These are phyloP conservation scores for Xestia xanthographa DNA, from an alignment of 2,888 invertebrate species.

Conservation along the genomic window DNA sequence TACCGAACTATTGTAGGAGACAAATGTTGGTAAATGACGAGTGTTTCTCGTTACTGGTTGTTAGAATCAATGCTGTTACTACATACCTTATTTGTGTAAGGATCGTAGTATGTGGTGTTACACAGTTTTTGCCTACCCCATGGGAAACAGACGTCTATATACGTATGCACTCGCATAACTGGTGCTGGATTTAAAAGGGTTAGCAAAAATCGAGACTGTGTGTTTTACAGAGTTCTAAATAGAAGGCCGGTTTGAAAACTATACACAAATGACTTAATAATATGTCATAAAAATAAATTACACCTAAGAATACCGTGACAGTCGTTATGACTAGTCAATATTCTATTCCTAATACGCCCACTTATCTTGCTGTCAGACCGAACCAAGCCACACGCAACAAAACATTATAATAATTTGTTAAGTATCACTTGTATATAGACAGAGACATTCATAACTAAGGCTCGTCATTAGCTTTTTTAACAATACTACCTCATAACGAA, in stretches of 20 bases:
- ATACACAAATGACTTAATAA: neutral
- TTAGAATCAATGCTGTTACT: neutral
- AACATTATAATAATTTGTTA: conserved; percentile 33
- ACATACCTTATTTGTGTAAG: neutral
- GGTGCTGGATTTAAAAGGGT: neutral
- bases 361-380: conserved; percentile 35
- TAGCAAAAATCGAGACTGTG: neutral
- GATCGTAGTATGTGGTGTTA: neutral
- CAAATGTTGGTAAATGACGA: neutral
- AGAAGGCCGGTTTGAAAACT: neutral
- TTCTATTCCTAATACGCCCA: conserved; percentile 30
- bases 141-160: neutral
- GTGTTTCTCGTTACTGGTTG: neutral
- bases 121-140: neutral
- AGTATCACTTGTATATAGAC: neutral
- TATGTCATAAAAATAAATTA: conserved; percentile 6
- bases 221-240: neutral
- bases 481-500: conserved; percentile 26
- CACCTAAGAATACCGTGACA: neutral
- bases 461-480: conserved; percentile 32
- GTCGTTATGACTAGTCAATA: conserved; percentile 29
- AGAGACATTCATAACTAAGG: neutral
- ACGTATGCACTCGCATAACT: neutral
- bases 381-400: conserved; percentile 21
- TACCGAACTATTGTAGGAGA: neutral